Evolutionary conservation across 2,797 vertebrate species (phyloP), one percentile per base, ranked within the genome.

Genomic region (Smutsia temminckii): DNA sequence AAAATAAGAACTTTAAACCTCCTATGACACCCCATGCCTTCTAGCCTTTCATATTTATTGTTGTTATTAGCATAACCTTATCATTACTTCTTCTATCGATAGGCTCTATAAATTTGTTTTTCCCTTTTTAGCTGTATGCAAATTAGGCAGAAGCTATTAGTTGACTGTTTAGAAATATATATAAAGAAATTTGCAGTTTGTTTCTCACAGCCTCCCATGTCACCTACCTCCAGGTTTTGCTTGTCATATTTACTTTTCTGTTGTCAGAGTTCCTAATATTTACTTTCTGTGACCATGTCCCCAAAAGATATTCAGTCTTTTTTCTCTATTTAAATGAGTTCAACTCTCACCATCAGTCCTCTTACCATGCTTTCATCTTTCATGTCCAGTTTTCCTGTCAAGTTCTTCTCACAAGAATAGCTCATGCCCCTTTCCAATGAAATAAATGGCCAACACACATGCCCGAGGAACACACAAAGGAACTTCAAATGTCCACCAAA

Each of bases 301-400:
- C 68, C 55, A 18, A 63, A 63, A 81, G 59, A 66, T 18, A 69
- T 34, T 78, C 55, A 53, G 13, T 37, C 8, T 92, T 59, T 59
- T 29, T 72, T 94, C 40, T 77, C 29, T 90, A 53, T 66, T 86
- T 86, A 72, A 83, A 86, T 86, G 29, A 92, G 72, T 83, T 46
- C 42, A 34, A 0, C 21, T 8, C 12, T 91, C 37, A 59, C 5
- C 17, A 8, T 68, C 63, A 37, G 18, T 84, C 32, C 55, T 71
- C 20, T 9, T 59, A 29, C 14, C 23, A 8, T 34, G 53, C 51
- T 86, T 94, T 89, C 20, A 29, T n/a, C 49, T 77, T 81, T 93
- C 27, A 49, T 46, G 61, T 55, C 21, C 49, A 55, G 32, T 75
- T 91, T 75, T 80, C 9, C 85, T 29, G 12, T 89, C 86, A 66